Percentiles rank a stretch among this genome's conserved stretches.
Conservation (phyloP, 2,888 invertebrate genomes). For the Hydraecia micacea region DNA sequence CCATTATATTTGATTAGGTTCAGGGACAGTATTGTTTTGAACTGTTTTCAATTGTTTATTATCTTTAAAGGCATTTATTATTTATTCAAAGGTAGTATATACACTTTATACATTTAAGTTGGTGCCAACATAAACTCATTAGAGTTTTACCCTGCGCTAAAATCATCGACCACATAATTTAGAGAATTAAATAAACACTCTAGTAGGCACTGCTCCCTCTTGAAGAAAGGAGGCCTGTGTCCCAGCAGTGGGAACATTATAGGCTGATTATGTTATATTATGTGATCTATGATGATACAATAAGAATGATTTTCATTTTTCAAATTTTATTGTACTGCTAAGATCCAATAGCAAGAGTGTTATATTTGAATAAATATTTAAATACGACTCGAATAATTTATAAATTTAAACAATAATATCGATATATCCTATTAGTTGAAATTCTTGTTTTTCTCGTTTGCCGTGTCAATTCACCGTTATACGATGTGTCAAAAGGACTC, state of each 20-base stretch:
- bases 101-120: too few species aligned
- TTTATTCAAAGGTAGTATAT: neutral
- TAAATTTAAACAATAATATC: neutral
- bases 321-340: neutral
- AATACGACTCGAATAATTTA: neutral
- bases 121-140: neutral
- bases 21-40: conserved; percentile 37
- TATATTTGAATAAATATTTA: too few species aligned
- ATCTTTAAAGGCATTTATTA: neutral
- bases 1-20: neutral
- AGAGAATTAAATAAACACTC: too few species aligned
- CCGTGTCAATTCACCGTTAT: conserved; percentile 16
- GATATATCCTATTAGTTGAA: conserved; percentile 1
- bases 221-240: too few species aligned
- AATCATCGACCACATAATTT: neutral
- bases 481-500: conserved; percentile 26
- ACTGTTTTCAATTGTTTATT: neutral
- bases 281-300: neutral
- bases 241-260: neutral
- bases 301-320: conserved; percentile 17
- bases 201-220: too few species aligned
- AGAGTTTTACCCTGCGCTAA: neutral
- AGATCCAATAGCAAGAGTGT: too few species aligned
- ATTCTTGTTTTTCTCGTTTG: conserved; percentile 10
- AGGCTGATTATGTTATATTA: neutral